Evolutionary conservation across 2,888 invertebrate species (phyloP).

Genomic region (Bhutanitis thaidina): DNA sequence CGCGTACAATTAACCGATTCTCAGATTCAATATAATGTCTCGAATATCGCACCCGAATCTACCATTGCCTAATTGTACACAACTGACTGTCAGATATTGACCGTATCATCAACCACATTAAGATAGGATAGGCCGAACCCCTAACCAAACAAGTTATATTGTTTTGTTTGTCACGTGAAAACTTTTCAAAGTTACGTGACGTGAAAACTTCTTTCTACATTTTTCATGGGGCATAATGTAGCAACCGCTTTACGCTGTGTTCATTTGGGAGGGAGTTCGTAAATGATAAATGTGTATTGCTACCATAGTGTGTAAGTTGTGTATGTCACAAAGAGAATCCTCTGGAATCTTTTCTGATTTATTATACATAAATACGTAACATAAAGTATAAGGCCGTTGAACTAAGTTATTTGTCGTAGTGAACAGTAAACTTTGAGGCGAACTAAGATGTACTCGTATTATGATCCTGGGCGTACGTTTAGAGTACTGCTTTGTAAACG

Average conservation of each 20-base stretch:
- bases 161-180: constrained; percentile 40
- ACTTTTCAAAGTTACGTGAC: constrained; percentile 39
- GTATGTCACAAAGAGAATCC: constrained; percentile 14
- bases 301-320: constrained; percentile 18
- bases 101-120: background rate
- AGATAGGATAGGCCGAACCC: background rate
- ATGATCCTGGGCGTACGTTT: no score
- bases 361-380: constrained; percentile 22
- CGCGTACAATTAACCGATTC: no score
- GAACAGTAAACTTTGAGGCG: constrained; percentile 18
- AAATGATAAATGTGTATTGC: constrained; percentile 21
- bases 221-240: constrained; percentile 27
- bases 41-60: no score
- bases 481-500: no score
- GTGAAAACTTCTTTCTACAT: constrained; percentile 30
- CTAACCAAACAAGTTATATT: constrained; percentile 32
- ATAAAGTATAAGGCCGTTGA: constrained; percentile 14
- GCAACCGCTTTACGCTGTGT: constrained; percentile 13
- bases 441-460: background rate
- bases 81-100: background rate
- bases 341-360: constrained; percentile 22
- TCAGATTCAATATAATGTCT: no score
- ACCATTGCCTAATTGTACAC: no score
- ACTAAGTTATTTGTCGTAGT: constrained; percentile 18
- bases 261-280: constrained; percentile 14